These are phyloP conservation scores for Platycercus adscitus DNA, from an alignment of 2,113 vertebrate species.

Conservation along the genomic window DNA sequence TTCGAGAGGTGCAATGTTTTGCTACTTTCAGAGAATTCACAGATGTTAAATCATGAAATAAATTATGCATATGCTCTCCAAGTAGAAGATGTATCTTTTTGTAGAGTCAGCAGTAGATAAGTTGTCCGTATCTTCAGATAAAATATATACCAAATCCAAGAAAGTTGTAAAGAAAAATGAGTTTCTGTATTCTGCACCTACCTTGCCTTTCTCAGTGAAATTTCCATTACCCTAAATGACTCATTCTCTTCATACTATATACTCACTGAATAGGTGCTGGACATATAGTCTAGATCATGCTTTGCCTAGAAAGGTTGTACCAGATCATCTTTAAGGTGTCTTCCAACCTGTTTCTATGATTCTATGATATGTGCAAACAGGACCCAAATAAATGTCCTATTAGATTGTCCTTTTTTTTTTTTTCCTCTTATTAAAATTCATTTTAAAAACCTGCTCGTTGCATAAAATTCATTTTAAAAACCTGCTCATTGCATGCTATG, in stretches of 20 bases:
- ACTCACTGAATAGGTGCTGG: background rate
- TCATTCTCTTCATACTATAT: background rate
- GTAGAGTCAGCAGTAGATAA: background rate
- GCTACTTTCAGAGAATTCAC: background rate
- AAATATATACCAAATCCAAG: background rate
- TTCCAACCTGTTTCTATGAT: background rate
- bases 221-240: background rate
- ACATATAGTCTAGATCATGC: background rate
- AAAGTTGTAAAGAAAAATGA: background rate
- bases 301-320: background rate
- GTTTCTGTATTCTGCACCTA: background rate
- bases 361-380: background rate
- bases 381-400: background rate
- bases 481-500: accelerated
- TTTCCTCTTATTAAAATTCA: background rate
- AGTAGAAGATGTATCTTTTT: background rate
- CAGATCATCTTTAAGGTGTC: background rate
- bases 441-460: accelerated
- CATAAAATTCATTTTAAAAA: background rate
- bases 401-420: background rate
- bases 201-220: background rate
- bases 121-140: background rate
- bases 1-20: background rate
- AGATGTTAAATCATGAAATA: background rate
- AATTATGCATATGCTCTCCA: background rate